Base-by-base conservation (phyloP, 1,140 invertebrate species). In the Platyscapa corneri region DNA sequence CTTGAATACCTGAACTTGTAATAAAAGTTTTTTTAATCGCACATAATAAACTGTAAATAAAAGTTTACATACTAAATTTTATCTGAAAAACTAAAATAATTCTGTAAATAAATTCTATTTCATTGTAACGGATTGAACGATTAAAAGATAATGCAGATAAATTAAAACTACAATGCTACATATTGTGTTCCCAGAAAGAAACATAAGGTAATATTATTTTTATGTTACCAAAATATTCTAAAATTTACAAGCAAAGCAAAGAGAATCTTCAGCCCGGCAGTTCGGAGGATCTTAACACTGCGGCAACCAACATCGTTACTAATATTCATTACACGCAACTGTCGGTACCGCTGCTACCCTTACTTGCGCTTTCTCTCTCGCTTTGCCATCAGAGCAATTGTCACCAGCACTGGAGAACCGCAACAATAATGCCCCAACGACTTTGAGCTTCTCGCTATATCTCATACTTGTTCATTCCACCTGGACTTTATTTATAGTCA, bases 361-460 rank as follows among this genome's bases (percentile, higher is more conserved):
- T 42, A 74, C 70, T 42, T 42, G 70, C 8, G 0, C 34, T n/a
- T 42, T 74, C 70, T 74, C 37, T 42, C 70, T 74, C 23, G 1
- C 67, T 37, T 70, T 74, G 3, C 23, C 70, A n/a, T 74, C 70
- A 74, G 27, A 14, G 42, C 37, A 74, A 74, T 74, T 74, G 70
- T 74, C 70, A 42, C 37, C 70, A 74, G 12, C 37, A 74, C 20
- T 42, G 70, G 23, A 74, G 37, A 74, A 42, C 70, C 70, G 70
- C 70, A 74, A 42, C 70, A 74, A 42, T 42, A 39, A 74, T 74
- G 39, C 70, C 70, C 37, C 70, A 42, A 42, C 23, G 70, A 74
- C 70, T 74, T 42, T 74, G 23, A 74, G 37, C 37, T 74, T 12
- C 37, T 42, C 23, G 18, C 3, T 42, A 34, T 42, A n/a, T 42